Evolutionary conservation across 37 sponge, comb jelly and placozoan species (phyloP).

Genomic region (Corticium candelabrum): DNA sequence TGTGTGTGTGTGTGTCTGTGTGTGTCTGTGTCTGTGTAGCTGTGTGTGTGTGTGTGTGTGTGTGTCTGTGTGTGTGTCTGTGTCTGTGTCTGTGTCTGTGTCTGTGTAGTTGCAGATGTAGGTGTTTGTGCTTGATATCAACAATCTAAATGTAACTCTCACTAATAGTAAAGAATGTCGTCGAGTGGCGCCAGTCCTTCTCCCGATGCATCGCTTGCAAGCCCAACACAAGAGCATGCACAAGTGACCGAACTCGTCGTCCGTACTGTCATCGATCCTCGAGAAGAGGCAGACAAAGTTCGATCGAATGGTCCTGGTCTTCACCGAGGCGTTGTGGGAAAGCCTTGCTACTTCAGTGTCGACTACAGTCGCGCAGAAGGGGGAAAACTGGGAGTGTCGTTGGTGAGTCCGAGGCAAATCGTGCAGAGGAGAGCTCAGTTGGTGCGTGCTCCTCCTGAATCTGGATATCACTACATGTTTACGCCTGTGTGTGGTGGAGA

Average conservation of each 20-base stretch:
- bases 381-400: not conserved
- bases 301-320: not conserved
- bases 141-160: too few species aligned
- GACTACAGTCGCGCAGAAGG: not conserved
- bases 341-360: not conserved
- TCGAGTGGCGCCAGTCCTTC: not conserved
- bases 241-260: not conserved
- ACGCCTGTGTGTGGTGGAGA: not conserved
- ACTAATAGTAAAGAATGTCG: too few species aligned
- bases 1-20: too few species aligned
- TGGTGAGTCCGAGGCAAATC: not conserved
- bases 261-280: not conserved
- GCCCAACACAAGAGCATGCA: not conserved
- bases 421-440: not conserved
- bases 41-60: too few species aligned
- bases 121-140: too few species aligned
- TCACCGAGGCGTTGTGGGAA: not conserved
- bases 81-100: too few species aligned
- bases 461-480: not conserved
- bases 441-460: not conserved
- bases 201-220: not conserved
- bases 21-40: too few species aligned
- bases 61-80: too few species aligned
- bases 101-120: too few species aligned
- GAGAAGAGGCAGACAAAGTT: not conserved